phyloP scores from a whole-genome alignment of 2,888 invertebrate species.

The Lithosia quadra region DNA sequence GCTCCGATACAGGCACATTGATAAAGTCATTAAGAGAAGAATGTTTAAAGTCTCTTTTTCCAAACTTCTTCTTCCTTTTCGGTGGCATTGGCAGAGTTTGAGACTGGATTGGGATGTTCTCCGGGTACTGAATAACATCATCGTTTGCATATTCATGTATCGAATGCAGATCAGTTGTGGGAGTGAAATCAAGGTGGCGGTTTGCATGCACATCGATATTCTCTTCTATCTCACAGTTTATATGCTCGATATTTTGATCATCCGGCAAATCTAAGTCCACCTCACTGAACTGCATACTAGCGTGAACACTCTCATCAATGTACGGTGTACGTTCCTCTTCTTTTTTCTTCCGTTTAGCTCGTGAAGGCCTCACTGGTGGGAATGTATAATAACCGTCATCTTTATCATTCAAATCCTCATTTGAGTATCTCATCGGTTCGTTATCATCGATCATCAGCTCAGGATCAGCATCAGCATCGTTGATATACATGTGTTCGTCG shows the following conservation, averaged over 20 bases:
- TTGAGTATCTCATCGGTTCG: constrained; percentile 72
- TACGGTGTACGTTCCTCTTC: constrained; percentile 72
- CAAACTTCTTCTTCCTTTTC: constrained; percentile 73
- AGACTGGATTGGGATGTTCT: constrained; percentile 77
- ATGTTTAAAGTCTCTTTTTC: constrained; percentile 67
- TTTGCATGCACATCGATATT: constrained; percentile 60
- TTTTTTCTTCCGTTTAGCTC: constrained; percentile 85
- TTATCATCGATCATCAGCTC: constrained; percentile 75
- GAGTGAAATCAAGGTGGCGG: constrained; percentile 74
- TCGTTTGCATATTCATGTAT: constrained; percentile 83
- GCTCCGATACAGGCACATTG: constrained; percentile 58
- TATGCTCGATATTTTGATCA: constrained; percentile 76
- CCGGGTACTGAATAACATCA: constrained; percentile 85
- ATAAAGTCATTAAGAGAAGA: constrained; percentile 77
- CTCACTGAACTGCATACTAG: constrained; percentile 80
- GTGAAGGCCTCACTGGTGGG: constrained; percentile 86
- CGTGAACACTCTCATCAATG: constrained; percentile 78
- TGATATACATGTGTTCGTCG: constrained; percentile 71
- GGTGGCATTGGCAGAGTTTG: constrained; percentile 83
- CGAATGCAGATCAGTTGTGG: constrained; percentile 72
- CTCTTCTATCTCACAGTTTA: constrained; percentile 51
- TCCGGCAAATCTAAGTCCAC: constrained; percentile 81
- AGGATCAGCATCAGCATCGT: constrained; percentile 76
- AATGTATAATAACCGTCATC: constrained; percentile 86
- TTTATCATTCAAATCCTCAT: constrained; percentile 79